These are phyloP conservation scores for Mormyrops attenuatus DNA, from an alignment of 2,797 vertebrate species.

Conservation along the genomic window DNA sequence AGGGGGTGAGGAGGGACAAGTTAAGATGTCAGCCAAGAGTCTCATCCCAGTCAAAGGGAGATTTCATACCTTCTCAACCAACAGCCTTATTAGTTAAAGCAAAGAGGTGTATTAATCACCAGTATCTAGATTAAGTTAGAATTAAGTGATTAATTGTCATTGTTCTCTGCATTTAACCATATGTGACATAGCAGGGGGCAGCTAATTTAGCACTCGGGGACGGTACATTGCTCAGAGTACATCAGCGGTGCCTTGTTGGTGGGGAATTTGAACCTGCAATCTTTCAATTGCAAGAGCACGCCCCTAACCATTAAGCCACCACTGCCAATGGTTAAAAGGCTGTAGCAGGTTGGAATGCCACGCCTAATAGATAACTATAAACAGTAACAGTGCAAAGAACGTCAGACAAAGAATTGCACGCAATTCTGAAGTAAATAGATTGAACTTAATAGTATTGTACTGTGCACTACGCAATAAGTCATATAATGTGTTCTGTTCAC, in stretches of 20 bases:
- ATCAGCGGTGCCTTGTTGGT: neutral
- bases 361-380: neutral
- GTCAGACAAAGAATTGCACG: neutral
- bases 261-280: neutral
- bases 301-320: neutral
- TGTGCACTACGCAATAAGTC: neutral
- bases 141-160: neutral
- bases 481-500: neutral
- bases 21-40: neutral
- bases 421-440: neutral
- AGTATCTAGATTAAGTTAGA: neutral
- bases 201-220: no score
- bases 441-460: neutral
- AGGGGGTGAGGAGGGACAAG: neutral
- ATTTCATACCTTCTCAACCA: neutral
- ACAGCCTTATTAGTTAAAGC: neutral
- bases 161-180: neutral
- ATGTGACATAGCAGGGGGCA: neutral
- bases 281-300: neutral
- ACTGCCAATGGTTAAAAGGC: neutral
- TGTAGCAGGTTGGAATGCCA: neutral
- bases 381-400: neutral
- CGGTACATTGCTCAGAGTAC: no score
- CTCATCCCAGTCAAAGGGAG: neutral
- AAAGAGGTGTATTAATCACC: neutral